A percentile compares a stretch with the other conserved stretches of the same genome.
Conservation (phyloP, 1,140 invertebrate species). For the Lanistes nyassanus region DNA sequence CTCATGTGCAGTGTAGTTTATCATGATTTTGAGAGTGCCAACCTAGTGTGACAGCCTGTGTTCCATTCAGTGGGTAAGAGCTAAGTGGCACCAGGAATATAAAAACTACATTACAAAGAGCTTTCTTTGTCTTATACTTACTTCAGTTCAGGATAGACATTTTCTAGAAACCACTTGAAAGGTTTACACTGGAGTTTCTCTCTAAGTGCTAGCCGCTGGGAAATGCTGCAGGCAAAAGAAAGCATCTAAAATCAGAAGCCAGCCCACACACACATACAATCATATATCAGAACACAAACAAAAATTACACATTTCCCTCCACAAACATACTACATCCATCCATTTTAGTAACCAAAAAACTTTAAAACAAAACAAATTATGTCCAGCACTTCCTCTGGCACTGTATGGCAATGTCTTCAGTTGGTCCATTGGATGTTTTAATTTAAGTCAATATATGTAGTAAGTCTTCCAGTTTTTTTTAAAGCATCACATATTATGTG, state of each 20-base stretch:
- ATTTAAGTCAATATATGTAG: too few relatives aligned
- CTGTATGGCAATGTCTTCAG: too few relatives aligned
- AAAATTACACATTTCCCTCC: not conserved
- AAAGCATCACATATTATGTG: too few relatives aligned
- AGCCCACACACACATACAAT: not conserved
- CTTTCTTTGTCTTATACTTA: conserved; percentile 43
- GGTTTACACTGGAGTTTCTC: conserved; percentile 89
- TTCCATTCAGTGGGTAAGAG: too few relatives aligned
- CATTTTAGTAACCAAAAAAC: too few relatives aligned
- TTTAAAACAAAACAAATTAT: too few relatives aligned
- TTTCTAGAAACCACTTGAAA: conserved; percentile 98
- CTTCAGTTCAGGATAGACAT: conserved; percentile 80
- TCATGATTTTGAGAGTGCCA: too few relatives aligned
- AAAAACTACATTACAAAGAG: conserved; percentile 7
- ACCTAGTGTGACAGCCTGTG: too few relatives aligned
- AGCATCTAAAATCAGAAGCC: not conserved
- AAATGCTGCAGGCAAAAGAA: conserved; percentile 60
- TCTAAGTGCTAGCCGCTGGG: conserved; percentile 62
- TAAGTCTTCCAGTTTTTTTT: too few relatives aligned
- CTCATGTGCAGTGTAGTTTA: too few relatives aligned
- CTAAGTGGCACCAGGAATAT: not conserved
- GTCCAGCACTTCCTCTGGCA: too few relatives aligned
- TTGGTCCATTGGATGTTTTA: too few relatives aligned
- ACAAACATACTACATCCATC: not conserved
- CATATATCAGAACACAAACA: conserved; percentile 6